A percentile compares a stretch with the other conserved stretches of the same genome.
phyloP scores from a whole-genome alignment of 2,797 vertebrate species.

The Gallinago stenura region DNA sequence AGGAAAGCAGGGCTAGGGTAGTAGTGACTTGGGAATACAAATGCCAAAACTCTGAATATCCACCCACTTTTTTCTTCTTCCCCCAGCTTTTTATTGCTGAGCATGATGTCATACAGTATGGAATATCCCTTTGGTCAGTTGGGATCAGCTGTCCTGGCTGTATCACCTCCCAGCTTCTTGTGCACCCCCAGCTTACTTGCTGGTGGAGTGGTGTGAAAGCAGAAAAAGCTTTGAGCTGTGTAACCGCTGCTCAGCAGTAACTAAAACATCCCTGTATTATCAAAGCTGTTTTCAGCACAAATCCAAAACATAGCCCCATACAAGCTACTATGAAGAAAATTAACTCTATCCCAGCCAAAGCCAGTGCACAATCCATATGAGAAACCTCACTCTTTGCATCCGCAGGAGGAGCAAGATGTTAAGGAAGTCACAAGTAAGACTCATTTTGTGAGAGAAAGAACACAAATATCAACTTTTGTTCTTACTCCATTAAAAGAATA shows the following conservation, averaged over 20 bases:
- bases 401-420: background rate
- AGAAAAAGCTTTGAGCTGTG: background rate
- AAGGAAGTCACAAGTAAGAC: background rate
- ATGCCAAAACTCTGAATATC: background rate
- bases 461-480: background rate
- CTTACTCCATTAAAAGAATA: background rate
- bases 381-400: background rate
- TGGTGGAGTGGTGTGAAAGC: background rate
- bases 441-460: background rate
- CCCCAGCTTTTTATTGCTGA: background rate
- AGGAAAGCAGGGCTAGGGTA: background rate
- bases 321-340: background rate
- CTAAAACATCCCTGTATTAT: background rate
- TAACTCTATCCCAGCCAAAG: background rate
- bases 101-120: background rate
- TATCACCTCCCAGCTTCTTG: background rate
- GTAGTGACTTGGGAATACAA: background rate
- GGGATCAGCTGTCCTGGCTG: background rate
- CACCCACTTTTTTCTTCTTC: background rate
- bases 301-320: background rate
- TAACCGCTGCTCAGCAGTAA: background rate
- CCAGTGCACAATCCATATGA: background rate
- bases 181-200: background rate
- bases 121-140: background rate
- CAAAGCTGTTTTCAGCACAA: background rate